phyloP scores from a whole-genome alignment of 1,140 invertebrate genomes.

The Drosophila guanche region DNA sequence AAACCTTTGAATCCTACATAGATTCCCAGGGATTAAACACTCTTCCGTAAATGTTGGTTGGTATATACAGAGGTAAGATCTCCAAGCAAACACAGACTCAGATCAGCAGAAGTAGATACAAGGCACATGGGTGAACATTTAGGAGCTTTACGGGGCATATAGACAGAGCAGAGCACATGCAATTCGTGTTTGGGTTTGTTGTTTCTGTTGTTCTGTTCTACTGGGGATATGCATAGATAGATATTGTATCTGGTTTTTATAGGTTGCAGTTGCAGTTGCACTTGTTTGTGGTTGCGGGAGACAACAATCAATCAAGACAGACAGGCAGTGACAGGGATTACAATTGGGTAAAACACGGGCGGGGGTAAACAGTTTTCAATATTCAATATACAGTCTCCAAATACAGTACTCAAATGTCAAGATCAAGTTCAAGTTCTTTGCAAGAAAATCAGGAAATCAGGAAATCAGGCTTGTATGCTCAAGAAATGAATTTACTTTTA shows the following conservation, averaged over 20 bases:
- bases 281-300: slow-evolving; percentile 52
- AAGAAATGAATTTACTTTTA: slow-evolving; percentile 80
- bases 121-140: slow-evolving; percentile 5
- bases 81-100: slow-evolving; percentile 31
- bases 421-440: slow-evolving; percentile 56
- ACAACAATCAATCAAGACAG: slow-evolving; percentile 62
- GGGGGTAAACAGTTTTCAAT: slow-evolving; percentile 54
- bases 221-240: slow-evolving; percentile 9
- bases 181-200: slow-evolving; percentile 36
- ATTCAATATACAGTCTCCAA: slow-evolving; percentile 19
- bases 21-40: too few species aligned
- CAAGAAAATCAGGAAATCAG: slow-evolving; percentile 39
- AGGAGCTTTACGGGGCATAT: slow-evolving; percentile 21
- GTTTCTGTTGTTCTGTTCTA: slow-evolving; percentile 50
- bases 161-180: slow-evolving; percentile 63
- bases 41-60: neutral
- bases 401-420: slow-evolving; percentile 38
- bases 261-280: slow-evolving; percentile 50
- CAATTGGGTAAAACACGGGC: slow-evolving; percentile 9
- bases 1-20: too few species aligned
- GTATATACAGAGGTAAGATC: slow-evolving; percentile 16
- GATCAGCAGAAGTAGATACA: slow-evolving; percentile 2
- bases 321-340: slow-evolving; percentile 43
- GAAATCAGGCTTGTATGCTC: slow-evolving; percentile 68
- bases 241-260: slow-evolving; percentile 40